phyloP scores from a whole-genome alignment of 2,888 invertebrate species.

The Hyalella azteca region DNA sequence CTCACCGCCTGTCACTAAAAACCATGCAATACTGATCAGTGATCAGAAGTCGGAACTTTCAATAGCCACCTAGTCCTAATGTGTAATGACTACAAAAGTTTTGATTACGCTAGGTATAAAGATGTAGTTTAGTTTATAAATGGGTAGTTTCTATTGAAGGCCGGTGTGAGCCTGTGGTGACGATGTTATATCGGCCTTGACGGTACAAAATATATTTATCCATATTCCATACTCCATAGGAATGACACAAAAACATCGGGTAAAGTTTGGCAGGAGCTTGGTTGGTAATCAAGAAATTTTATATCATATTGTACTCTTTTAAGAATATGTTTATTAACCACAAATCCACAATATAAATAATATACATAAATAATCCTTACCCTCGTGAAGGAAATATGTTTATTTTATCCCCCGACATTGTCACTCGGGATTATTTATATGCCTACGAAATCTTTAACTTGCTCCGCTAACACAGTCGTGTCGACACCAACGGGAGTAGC shows the following conservation, averaged over 20 bases:
- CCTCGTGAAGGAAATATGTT: conserved; percentile 93
- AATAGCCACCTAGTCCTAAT: too few species aligned
- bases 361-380: conserved; percentile 69
- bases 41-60: too few species aligned
- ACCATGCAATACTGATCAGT: too few species aligned
- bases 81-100: too few species aligned
- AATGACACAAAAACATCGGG: neutral
- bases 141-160: too few species aligned
- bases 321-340: neutral
- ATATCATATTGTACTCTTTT: neutral
- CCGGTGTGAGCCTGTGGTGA: too few species aligned
- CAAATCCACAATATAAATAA: neutral
- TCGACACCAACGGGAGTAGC: neutral
- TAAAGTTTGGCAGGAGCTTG: neutral
- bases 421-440: neutral
- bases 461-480: too few species aligned
- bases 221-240: neutral
- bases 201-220: neutral
- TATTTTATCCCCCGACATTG: conserved; percentile 84
- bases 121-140: too few species aligned
- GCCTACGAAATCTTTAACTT: neutral
- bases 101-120: too few species aligned
- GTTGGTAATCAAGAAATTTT: neutral
- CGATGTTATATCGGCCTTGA: neutral
- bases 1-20: too few species aligned